Evolutionary conservation across 2,113 vertebrate genomes (phyloP).

Genomic region (Herpailurus yagouaroundi): DNA sequence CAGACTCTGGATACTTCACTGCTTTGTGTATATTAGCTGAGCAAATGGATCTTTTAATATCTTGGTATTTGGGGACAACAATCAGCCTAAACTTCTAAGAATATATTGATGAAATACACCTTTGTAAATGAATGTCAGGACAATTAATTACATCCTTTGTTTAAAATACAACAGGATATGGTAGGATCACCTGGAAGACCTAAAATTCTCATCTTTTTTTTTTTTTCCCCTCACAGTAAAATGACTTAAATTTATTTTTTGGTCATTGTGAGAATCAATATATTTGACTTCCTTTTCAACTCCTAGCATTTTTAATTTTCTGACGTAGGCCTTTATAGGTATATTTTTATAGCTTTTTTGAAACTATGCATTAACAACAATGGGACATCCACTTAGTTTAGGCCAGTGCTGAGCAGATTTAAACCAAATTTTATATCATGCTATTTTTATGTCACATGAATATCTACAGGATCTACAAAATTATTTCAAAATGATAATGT

Average conservation of each 20-base stretch:
- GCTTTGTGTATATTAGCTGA: background rate
- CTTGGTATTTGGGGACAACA: background rate
- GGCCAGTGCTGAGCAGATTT: background rate
- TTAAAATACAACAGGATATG: background rate
- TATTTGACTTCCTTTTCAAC: background rate
- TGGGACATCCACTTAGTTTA: background rate
- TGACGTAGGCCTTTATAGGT: background rate
- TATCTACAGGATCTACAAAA: constrained; percentile 1
- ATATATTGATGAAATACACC: background rate
- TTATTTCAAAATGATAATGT: constrained; percentile 60
- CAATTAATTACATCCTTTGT: background rate
- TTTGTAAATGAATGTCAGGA: background rate
- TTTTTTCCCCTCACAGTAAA: background rate
- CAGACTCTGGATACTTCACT: background rate
- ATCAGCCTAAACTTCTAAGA: background rate
- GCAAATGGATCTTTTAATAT: background rate
- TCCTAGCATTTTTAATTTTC: background rate
- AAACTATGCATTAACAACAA: background rate
- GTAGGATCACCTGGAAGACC: background rate
- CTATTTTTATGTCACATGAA: constrained; percentile 8
- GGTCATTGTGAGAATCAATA: background rate
- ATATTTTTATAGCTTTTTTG: background rate
- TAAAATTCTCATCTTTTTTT: background rate
- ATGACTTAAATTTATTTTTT: background rate
- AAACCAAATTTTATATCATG: background rate